Evolutionary conservation across 2,797 vertebrate species (phyloP).

Genomic region (Caiman crocodilus): DNA sequence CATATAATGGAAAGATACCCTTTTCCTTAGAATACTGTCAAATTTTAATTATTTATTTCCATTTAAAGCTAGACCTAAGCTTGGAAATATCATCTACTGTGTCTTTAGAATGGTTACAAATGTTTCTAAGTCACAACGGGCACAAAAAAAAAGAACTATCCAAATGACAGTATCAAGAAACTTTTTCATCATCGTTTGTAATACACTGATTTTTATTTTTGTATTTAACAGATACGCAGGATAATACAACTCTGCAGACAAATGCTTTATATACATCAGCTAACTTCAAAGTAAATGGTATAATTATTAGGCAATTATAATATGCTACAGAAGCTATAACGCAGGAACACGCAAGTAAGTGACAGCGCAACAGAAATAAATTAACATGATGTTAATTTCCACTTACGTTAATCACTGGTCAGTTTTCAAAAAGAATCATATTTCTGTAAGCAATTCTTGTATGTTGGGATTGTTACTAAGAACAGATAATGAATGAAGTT

Average conservation of each 20-base stretch:
- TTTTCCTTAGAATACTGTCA: no score
- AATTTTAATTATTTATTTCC: no score
- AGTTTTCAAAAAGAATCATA: not conserved
- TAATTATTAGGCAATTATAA: no score
- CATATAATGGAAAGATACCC: no score
- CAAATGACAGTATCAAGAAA: not conserved
- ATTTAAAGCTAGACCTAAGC: not conserved
- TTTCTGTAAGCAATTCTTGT: not conserved
- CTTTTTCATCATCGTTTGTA: not conserved
- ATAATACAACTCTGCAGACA: not conserved
- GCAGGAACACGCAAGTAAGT: not conserved
- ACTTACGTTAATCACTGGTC: not conserved
- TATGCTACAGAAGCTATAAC: not conserved
- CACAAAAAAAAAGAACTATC: not conserved
- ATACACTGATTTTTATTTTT: not conserved
- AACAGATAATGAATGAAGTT: not conserved
- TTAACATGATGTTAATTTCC: not conserved
- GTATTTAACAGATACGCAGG: not conserved
- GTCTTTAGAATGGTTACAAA: not conserved
- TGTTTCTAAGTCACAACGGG: not conserved
- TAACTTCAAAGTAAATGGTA: not conserved
- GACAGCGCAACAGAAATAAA: not conserved
- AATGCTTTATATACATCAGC: not conserved
- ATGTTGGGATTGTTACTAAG: not conserved
- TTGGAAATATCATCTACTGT: not conserved